These are phyloP conservation scores for Hypena proboscidalis DNA, from an alignment of 2,888 invertebrate species.

Conservation along the genomic window DNA sequence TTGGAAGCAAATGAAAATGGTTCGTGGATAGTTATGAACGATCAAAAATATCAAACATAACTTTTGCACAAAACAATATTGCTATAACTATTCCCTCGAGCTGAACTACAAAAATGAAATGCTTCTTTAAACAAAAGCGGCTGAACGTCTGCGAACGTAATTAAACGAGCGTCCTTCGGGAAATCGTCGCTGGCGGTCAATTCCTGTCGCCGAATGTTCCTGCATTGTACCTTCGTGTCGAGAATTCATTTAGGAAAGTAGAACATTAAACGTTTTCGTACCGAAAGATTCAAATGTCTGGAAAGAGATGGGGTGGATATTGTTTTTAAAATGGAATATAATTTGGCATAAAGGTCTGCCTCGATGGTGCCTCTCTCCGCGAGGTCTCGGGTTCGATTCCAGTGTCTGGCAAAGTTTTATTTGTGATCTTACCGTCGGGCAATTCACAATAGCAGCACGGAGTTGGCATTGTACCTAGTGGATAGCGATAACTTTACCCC, in stretches of 20 bases:
- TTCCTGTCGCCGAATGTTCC: constrained; percentile 23
- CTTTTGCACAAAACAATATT: constrained; percentile 19
- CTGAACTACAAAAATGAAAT: constrained; percentile 42
- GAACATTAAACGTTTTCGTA: not conserved
- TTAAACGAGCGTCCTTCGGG: constrained; percentile 42
- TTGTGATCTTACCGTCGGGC: too few species aligned
- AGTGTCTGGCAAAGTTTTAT: too few species aligned
- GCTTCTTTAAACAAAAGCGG: constrained; percentile 42
- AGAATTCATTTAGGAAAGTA: constrained; percentile 6
- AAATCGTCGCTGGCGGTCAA: constrained; percentile 43
- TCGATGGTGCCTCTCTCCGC: too few species aligned
- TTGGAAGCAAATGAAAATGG: too few species aligned
- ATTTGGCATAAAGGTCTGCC: not conserved
- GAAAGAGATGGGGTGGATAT: too few species aligned
- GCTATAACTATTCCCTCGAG: constrained; percentile 15
- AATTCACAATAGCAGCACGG: too few species aligned
- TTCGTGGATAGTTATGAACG: too few species aligned
- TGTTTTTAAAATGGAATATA: not conserved
- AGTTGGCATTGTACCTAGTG: too few species aligned
- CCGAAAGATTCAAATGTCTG: too few species aligned
- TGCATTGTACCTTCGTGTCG: constrained; percentile 2
- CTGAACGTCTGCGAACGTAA: constrained; percentile 37
- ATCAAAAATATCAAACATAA: not conserved
- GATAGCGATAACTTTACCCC: too few species aligned
- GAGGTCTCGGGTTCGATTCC: too few species aligned